Evolutionary conservation across 2,888 invertebrate genomes (phyloP), one percentile per base, ranked within the genome.

Genomic region (Strigamia maritima): DNA sequence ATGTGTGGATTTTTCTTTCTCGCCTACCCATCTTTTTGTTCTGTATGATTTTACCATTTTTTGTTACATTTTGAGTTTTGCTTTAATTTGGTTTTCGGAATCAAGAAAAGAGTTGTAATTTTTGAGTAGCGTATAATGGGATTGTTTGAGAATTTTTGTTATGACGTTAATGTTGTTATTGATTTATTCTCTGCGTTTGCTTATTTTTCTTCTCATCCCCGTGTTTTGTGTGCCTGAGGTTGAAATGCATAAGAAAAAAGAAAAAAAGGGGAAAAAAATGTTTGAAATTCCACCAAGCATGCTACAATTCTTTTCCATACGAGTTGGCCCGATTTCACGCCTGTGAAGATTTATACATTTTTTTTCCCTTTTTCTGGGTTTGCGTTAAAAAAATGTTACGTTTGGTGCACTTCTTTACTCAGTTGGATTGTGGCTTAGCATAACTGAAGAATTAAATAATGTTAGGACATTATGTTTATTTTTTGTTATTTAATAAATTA

Each of bases 141-240:
- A 70, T 26, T 70, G 24, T 70, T 70, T 70, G 70, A 70, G 70
- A 70, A 70, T 70, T 70, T 70, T 70, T 70, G 16, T 70, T 70
- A 70, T 70, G 70, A 70, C 70, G 70, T 70, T 70, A 70, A 70
- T 70, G 70, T 70, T 70, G 70, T 70, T 70, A 70, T 70, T 70
- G 70, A 70, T 70, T 70, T 70, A 70, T 70, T 70, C 70, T 70
- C n/a, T 26, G 70, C 28, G 19, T 70, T 70, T 70, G 70, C 70
- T 70, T 70, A 70, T 70, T 70, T 70, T 70, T 70, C 70, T 70
- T 70, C 70, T 70, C 70, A 70, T 26, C 16, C 60, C 16, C 28
- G 70, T 70, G 70, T 70, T 70, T 70, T 70, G 70, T 70, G 70
- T 70, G 70, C 70, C 70, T 70, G 70, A 70, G 70, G 70, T 70